These are phyloP conservation scores for Stenodera caucasica DNA, from an alignment of 2,888 invertebrate species.

Conservation along the genomic window DNA sequence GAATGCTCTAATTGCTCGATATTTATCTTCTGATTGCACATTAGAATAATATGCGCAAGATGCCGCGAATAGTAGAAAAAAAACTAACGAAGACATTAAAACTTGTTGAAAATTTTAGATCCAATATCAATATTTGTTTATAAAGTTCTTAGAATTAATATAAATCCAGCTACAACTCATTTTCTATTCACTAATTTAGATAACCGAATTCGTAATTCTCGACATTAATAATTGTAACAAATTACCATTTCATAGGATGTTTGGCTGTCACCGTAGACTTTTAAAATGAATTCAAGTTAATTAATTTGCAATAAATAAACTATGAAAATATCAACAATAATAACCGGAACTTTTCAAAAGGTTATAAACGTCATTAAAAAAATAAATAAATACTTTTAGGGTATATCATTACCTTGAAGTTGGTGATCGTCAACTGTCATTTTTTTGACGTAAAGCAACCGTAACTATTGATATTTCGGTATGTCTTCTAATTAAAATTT, in stretches of 20 bases:
- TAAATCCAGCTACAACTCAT: neutral
- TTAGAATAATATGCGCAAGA: neutral
- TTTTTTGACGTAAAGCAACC: too few species aligned
- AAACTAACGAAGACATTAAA: neutral
- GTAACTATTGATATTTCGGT: too few species aligned
- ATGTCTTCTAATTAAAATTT: neutral
- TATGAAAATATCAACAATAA: conserved; percentile 39
- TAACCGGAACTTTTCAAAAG: too few species aligned
- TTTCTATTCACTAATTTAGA: too few species aligned
- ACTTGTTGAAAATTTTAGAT: neutral
- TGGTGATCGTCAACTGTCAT: too few species aligned
- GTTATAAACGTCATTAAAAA: too few species aligned
- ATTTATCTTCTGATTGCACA: neutral
- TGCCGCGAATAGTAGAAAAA: neutral
- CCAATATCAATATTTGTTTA: neutral
- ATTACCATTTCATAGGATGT: too few species aligned
- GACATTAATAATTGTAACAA: too few species aligned
- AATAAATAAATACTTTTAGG: too few species aligned
- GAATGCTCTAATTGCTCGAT: neutral
- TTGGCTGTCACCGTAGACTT: too few species aligned
- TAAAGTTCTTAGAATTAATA: neutral
- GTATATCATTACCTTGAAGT: too few species aligned
- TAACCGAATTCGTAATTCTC: too few species aligned
- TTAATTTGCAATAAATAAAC: neutral
- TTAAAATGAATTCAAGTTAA: neutral